Evolutionary conservation across 1,140 invertebrate species (phyloP), one percentile per base, ranked within the genome.

Genomic region (Meloidogyne floridensis): DNA sequence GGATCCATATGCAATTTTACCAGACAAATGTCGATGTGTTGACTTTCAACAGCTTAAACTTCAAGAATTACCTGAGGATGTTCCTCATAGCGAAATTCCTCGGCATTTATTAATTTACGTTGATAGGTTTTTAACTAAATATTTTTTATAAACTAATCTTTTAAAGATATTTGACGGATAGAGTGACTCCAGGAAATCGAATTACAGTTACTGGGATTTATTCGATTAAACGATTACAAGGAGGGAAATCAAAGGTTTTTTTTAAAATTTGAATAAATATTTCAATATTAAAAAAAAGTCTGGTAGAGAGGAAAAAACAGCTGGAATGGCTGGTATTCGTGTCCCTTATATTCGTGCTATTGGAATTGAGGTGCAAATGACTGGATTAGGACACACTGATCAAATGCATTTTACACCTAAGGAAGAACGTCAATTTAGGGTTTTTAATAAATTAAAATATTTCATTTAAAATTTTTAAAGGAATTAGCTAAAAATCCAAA

Each of bases 21-120:
- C 97, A 43, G 98, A 99, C 88, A 98, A 97, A 91, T 98, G 97
- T 90, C 93, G 94, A 84, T 99, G 97, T 91, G 94, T 98, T 5
- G 97, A 99, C 91, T 98, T 95, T 90, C 93, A 94, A 90, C 91
- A 92, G 13, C 84, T 94, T 7, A 99, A 98, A 91, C 91, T 99
- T 11, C 97, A 99, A 93, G 97, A 99, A 91, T 91, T 95, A 9
- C 96, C 96, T 6, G 97, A 99, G 91, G 94, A 94, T 83, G 95
- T 99, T 81, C 98, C 97, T 0, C 96, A 98, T 89, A 97, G 98
- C 78, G 98, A 99, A 92, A 95, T 99, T 93, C 97, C 98, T 0
- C 92, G 98, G 8, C 98, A 99, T 91, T 91, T 99, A 79, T 94
- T 96, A 83, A 91, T 99, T 0, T 99, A 96, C 91, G 95, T 94